A percentile compares a stretch with the other conserved stretches of the same genome.
Conservation (phyloP, 2,888 invertebrate genomes). For the Seladonia tumulorum region DNA sequence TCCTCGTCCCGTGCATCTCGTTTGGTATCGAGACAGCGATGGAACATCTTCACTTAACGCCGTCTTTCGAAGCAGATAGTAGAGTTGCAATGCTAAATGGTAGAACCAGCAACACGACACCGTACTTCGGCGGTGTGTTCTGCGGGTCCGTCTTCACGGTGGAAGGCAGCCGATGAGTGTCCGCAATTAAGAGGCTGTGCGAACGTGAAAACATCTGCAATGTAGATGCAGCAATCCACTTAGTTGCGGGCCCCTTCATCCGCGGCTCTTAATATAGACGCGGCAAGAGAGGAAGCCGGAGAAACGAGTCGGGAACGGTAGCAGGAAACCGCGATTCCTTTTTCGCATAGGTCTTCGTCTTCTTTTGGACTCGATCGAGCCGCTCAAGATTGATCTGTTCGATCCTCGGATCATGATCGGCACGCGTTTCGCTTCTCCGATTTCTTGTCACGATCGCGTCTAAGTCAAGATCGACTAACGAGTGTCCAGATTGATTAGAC, state of each 20-base stretch:
- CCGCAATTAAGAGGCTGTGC: constrained; percentile 54
- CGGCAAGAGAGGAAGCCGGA: constrained; percentile 35
- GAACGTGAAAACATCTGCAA: constrained; percentile 54
- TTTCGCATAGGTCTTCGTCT: constrained; percentile 22
- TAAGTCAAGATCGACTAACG: neutral
- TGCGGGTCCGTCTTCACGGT: constrained; percentile 2
- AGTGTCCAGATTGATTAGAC: neutral
- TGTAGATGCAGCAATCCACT: constrained; percentile 56
- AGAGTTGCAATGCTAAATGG: constrained; percentile 36
- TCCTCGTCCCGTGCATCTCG: neutral
- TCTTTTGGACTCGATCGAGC: constrained; percentile 12
- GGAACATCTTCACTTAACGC: constrained; percentile 26
- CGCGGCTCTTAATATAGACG: constrained; percentile 54
- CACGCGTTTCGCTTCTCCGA: neutral
- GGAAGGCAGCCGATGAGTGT: constrained; percentile 47
- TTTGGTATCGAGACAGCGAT: neutral
- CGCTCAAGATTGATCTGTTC: constrained; percentile 25
- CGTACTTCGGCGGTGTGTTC: constrained; percentile 3
- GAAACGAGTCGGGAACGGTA: constrained; percentile 49
- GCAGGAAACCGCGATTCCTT: constrained; percentile 51
- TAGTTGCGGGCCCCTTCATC: constrained; percentile 31
- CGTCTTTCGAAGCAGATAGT: constrained; percentile 1
- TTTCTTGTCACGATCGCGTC: neutral
- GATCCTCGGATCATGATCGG: neutral
- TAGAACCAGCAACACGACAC: neutral